Conservation (phyloP, 2,113 vertebrate genomes). For the Corythoichthys intestinalis region DNA sequence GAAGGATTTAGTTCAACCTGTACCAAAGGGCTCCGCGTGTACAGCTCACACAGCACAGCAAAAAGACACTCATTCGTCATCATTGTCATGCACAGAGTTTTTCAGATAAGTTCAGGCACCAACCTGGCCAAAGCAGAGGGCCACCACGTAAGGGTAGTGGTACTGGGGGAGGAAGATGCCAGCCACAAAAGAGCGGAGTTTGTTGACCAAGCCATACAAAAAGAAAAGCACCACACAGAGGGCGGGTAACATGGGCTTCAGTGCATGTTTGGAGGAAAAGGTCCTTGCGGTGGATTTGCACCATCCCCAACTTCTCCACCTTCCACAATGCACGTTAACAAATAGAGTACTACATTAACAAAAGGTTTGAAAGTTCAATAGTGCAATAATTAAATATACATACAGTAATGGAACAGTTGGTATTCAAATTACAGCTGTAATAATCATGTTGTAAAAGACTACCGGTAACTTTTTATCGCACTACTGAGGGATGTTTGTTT, state of each 20-base stretch:
- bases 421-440: not conserved
- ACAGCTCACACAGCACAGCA: not conserved
- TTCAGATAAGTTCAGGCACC: slow-evolving; percentile 5
- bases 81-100: not conserved
- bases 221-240: slow-evolving; percentile 37
- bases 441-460: too few species aligned
- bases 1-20: not conserved
- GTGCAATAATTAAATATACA: not conserved
- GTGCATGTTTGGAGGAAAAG: slow-evolving; percentile 5
- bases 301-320: slow-evolving; percentile 28
- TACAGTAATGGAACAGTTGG: not conserved
- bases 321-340: slow-evolving; percentile 9
- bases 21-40: not conserved
- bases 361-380: not conserved
- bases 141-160: slow-evolving; percentile 64
- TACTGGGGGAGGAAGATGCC: slow-evolving; percentile 75
- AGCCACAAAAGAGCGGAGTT: slow-evolving; percentile 64
- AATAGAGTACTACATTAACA: not conserved
- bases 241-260: slow-evolving; percentile 46
- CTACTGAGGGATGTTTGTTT: too few species aligned
- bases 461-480: too few species aligned
- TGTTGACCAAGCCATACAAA: slow-evolving; percentile 58
- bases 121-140: slow-evolving; percentile 72
- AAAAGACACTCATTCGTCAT: not conserved
- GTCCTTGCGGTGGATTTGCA: slow-evolving; percentile 12